Evolutionary conservation across 2,888 invertebrate species (phyloP).

Genomic region (Sepioteuthis lessoniana): DNA sequence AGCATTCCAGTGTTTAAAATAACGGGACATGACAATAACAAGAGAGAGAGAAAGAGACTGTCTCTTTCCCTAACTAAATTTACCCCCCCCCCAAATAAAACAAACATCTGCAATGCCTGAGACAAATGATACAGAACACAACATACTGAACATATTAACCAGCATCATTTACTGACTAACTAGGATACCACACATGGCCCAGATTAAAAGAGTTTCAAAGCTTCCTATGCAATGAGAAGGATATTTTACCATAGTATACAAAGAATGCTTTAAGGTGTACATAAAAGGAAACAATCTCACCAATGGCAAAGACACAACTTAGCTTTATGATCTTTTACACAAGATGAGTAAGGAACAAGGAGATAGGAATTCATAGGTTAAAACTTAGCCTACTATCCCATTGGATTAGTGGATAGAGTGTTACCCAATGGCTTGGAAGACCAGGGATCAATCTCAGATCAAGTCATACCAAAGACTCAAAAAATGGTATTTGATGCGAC

Average conservation of each 20-base stretch:
- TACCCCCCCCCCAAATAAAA: background rate
- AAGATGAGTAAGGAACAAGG: too few relatives aligned
- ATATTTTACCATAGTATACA: background rate
- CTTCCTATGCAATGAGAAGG: background rate
- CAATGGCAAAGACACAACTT: too few relatives aligned
- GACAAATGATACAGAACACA: background rate
- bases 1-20: conserved; percentile 21
- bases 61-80: background rate
- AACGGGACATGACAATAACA: background rate
- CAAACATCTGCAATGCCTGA: background rate
- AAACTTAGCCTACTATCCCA: too few relatives aligned
- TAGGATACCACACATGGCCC: background rate
- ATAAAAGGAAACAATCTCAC: too few relatives aligned
- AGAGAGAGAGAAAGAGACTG: background rate
- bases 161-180: background rate
- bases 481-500: too few relatives aligned
- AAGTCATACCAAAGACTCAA: too few relatives aligned
- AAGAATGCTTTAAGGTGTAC: too few relatives aligned
- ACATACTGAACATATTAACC: background rate
- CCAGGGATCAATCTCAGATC: too few relatives aligned
- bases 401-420: too few relatives aligned
- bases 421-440: too few relatives aligned
- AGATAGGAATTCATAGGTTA: too few relatives aligned
- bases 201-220: background rate
- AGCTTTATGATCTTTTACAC: too few relatives aligned